Percentiles rank a stretch among this genome's conserved stretches.
These are phyloP conservation scores for Gila robusta DNA, from an alignment of 2,797 vertebrate species.

Conservation along the genomic window DNA sequence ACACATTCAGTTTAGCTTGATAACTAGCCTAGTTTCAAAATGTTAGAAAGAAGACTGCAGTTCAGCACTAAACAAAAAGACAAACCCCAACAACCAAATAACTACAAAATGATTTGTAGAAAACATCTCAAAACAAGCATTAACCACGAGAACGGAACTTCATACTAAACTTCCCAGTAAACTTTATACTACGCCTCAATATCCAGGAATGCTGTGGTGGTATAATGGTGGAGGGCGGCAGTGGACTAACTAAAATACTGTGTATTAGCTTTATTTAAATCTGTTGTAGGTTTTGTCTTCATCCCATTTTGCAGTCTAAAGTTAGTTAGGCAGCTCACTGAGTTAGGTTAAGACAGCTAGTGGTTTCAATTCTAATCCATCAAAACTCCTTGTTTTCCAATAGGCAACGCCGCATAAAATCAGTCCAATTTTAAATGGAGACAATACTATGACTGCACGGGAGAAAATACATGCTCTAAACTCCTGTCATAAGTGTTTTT, in stretches of 20 bases:
- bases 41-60: background rate
- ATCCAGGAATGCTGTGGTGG: background rate
- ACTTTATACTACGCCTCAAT: background rate
- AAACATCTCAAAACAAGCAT: background rate
- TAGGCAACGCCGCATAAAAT: background rate
- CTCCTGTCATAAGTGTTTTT: constrained; percentile 74
- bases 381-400: background rate
- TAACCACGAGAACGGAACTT: background rate
- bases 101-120: background rate
- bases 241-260: background rate
- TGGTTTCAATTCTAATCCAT: constrained; percentile 9
- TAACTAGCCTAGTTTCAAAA: background rate
- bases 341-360: background rate
- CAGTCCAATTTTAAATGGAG: background rate
- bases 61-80: background rate
- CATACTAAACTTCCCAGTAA: background rate
- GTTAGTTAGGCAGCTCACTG: background rate
- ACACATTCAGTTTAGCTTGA: background rate
- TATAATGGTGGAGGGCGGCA: background rate
- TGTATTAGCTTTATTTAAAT: background rate
- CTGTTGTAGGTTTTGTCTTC: background rate
- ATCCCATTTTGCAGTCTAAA: background rate
- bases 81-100: background rate
- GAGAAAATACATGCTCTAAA: background rate
- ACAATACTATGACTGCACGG: background rate